Conservation (phyloP, 1,140 invertebrate species). For the Whitmania pigra region DNA sequence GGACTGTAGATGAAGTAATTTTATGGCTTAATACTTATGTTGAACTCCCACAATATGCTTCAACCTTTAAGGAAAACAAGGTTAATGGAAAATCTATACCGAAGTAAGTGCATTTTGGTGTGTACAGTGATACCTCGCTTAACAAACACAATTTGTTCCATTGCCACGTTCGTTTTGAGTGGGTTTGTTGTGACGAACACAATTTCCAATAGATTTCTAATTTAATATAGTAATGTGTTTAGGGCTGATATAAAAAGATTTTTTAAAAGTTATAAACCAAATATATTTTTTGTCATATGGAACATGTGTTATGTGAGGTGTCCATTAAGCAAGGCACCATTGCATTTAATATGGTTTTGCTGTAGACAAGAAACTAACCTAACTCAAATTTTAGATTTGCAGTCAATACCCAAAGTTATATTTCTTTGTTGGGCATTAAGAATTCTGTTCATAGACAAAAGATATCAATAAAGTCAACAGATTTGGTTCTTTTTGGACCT, state of each 20-base stretch:
- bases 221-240: no score
- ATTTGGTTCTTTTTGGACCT: slow-evolving; percentile 87
- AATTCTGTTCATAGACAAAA: slow-evolving; percentile 93
- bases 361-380: neutral
- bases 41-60: slow-evolving; percentile 79
- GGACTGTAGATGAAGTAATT: slow-evolving; percentile 88
- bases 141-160: no score
- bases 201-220: no score
- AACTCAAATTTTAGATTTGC: neutral
- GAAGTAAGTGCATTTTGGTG: slow-evolving; percentile 53
- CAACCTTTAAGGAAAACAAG: slow-evolving; percentile 66
- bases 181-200: no score
- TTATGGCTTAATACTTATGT: slow-evolving; percentile 79
- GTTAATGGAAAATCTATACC: slow-evolving; percentile 78
- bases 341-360: neutral
- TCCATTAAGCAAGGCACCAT: no score
- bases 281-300: no score
- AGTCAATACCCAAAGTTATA: slow-evolving; percentile 5
- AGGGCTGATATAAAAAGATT: no score
- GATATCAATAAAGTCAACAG: slow-evolving; percentile 87
- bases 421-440: slow-evolving; percentile 78
- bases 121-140: no score
- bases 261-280: no score
- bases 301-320: no score
- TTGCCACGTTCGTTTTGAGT: no score